phyloP scores from a whole-genome alignment of 2,797 vertebrate species.

The Taenioides sp. region DNA sequence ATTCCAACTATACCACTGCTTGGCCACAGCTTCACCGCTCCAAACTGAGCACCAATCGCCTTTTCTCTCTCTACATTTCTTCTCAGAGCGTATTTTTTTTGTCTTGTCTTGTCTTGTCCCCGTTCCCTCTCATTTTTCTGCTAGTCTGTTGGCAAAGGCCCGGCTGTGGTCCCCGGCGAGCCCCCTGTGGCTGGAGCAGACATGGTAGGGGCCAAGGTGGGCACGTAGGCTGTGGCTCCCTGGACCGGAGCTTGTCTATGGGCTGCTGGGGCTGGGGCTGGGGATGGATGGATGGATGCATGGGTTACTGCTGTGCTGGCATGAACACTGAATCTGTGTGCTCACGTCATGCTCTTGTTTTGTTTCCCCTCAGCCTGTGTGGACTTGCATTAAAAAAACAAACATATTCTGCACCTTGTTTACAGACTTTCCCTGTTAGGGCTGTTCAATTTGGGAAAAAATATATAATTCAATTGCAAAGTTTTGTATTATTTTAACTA shows the following conservation, averaged over 20 bases:
- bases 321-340: slow-evolving; percentile 60
- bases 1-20: too few species aligned
- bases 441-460: neutral
- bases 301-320: slow-evolving; percentile 58
- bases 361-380: slow-evolving; percentile 40
- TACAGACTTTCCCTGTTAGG: slow-evolving; percentile 16
- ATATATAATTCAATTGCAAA: too few species aligned
- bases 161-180: slow-evolving; percentile 86
- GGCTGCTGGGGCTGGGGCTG: slow-evolving; percentile 37
- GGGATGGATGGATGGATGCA: slow-evolving; percentile 43
- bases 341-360: slow-evolving; percentile 41
- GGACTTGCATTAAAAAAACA: slow-evolving; percentile 39
- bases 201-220: slow-evolving; percentile 93
- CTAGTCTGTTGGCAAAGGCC: slow-evolving; percentile 88
- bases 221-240: slow-evolving; percentile 67
- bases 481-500: too few species aligned
- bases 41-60: slow-evolving; percentile 33
- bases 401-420: slow-evolving; percentile 30
- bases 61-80: slow-evolving; percentile 32
- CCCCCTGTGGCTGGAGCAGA: slow-evolving; percentile 80
- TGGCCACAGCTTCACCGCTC: neutral
- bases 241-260: slow-evolving; percentile 45
- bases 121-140: slow-evolving; percentile 54
- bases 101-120: slow-evolving; percentile 25
- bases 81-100: slow-evolving; percentile 32